phyloP scores from a whole-genome alignment of 2,888 invertebrate species.

The Polietes domitor region DNA sequence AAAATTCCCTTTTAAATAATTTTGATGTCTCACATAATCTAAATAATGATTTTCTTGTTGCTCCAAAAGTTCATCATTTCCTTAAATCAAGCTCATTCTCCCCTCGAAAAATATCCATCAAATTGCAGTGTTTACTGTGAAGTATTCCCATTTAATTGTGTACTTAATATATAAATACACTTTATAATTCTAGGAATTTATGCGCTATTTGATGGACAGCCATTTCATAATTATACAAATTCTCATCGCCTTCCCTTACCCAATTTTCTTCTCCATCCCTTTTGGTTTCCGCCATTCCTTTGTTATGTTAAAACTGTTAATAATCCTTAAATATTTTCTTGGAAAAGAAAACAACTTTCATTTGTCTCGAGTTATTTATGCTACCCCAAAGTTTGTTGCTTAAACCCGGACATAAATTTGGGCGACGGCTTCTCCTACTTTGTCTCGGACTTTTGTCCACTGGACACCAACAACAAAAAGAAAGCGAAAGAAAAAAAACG shows the following conservation, averaged over 20 bases:
- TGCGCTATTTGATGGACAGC: too few species aligned
- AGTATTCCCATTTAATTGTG: too few species aligned
- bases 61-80: too few species aligned
- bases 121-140: too few species aligned
- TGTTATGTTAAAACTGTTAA: slow-evolving; percentile 5
- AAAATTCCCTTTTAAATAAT: too few species aligned
- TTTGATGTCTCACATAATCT: too few species aligned
- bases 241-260: neutral
- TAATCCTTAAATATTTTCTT: neutral
- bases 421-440: neutral
- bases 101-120: too few species aligned
- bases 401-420: neutral
- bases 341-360: neutral
- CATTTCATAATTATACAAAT: neutral
- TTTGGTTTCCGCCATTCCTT: neutral
- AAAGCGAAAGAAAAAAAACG: neutral
- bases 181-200: too few species aligned
- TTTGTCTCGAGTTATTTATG: neutral
- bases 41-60: too few species aligned
- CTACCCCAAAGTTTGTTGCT: neutral
- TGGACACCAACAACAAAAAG: neutral
- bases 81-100: too few species aligned
- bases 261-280: too few species aligned
- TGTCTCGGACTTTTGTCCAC: neutral
- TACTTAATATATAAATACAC: too few species aligned